Evolutionary conservation across 2,113 vertebrate genomes (phyloP), one percentile per base, ranked within the genome.

Genomic region (Empidonax alnorum): DNA sequence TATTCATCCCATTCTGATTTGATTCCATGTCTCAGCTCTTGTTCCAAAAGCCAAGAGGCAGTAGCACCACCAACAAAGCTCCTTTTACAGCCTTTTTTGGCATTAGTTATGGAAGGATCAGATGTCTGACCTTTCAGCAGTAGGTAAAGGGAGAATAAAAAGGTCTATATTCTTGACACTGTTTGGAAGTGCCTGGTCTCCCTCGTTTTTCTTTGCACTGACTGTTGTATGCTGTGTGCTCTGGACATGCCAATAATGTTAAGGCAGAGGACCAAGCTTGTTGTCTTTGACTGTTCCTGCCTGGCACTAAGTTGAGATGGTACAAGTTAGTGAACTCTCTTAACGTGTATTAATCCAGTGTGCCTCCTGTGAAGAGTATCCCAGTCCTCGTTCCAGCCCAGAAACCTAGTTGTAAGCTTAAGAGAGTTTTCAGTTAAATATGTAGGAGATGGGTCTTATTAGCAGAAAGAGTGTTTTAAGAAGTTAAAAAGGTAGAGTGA

Each of bases 41-140:
- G 0, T 88, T 93, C 71, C 84, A 88, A 85, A 80, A 84, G 59
- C 71, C 87, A 83, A 77, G 84, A 94, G 71, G 74, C 7, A 3
- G 74, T 83, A 87, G 71, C 50, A 87, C 63, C 87, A 72, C 49
- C 72, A 83, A 31, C 72, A 96, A 90, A 94, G 72, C 68, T 90
- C 74, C 84, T 90, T 94, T 96, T 71, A 75, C 89, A 80, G 67
- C 19, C 59, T 74, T 93, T 92, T 81, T 94, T 68, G 93, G 78
- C 95, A 67, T 77, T 81, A 67, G 46, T 77, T 90, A 21, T 69
- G 39, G 69, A 69, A 74, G 84, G 50, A 91, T 96, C 82, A 88
- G 84, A 83, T 91, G 67, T 83, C 78, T 91, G 84, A 93, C 91
- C 55, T 94, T 93, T 85, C 87, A 94, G 94, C 71, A 63, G 50